These are phyloP conservation scores for Caenorhabditis wallacei DNA, from an alignment of 2,888 invertebrate genomes.

Conservation along the genomic window DNA sequence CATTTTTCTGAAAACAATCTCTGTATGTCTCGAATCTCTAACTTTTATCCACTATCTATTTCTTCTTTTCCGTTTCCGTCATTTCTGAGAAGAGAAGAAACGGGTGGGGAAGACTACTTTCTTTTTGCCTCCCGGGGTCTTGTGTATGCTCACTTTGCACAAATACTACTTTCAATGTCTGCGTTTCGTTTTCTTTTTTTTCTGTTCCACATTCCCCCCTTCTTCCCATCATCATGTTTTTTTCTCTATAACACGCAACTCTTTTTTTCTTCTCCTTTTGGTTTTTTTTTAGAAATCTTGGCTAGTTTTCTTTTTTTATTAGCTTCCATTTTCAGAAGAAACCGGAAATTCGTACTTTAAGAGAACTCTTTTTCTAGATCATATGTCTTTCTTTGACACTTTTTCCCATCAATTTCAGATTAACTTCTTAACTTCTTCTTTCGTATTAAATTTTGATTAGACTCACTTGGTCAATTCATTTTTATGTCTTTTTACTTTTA, in stretches of 20 bases:
- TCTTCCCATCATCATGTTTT: slow-evolving; percentile 25
- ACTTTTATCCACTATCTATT: slow-evolving; percentile 35
- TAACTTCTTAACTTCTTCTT: background rate
- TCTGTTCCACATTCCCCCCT: background rate
- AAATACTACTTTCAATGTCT: slow-evolving; percentile 42
- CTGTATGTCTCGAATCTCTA: slow-evolving; percentile 23
- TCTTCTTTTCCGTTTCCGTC: slow-evolving; percentile 27
- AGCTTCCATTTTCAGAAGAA: background rate
- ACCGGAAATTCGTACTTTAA: background rate
- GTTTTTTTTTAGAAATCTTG: slow-evolving; percentile 10
- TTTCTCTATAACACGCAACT: slow-evolving; percentile 23
- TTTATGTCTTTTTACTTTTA: no score
- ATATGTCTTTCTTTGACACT: background rate
- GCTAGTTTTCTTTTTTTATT: slow-evolving; percentile 5
- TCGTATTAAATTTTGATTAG: background rate
- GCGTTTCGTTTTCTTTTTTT: slow-evolving; percentile 20
- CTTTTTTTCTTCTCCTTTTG: slow-evolving; percentile 10
- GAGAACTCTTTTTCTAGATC: background rate
- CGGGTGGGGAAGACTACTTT: slow-evolving; percentile 10
- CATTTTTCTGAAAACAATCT: slow-evolving; percentile 44
- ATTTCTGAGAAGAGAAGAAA: slow-evolving; percentile 7
- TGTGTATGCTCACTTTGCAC: slow-evolving; percentile 45
- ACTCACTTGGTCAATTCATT: no score
- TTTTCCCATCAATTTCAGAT: slow-evolving; percentile 1
- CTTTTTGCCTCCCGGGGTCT: slow-evolving; percentile 38